Evolutionary conservation across 2,797 vertebrate species (phyloP), one percentile per base, ranked within the genome.

Genomic region (Borostomias antarcticus): DNA sequence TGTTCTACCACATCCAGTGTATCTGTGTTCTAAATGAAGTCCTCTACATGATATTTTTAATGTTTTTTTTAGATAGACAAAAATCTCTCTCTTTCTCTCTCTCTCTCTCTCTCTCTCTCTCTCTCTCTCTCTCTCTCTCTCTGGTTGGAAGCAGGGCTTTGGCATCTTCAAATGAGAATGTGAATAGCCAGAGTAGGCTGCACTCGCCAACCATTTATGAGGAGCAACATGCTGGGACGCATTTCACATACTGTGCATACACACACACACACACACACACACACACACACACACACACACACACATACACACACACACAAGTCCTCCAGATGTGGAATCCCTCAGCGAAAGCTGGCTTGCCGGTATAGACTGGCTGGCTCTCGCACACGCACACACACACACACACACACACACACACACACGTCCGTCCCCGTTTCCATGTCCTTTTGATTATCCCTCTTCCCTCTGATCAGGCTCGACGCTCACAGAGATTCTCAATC

Each of bases 381-480:
- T n/a, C 70, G 68, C 66, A 60, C 62, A 80, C 53, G 23, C 66
- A 70, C 75, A 57, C 68, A 59, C 48, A 47, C 59, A n/a, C n/a
- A n/a, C n/a, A n/a, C n/a, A n/a, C n/a, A n/a, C 35, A 13, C 9
- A 8, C 21, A 11, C 61, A 60, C 29, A 58, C 19, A 60, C 69
- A 67, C 52, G 40, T 66, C 61, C 53, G 32, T 73, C 26, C 13
- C 19, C 57, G 58, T 75, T 77, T 69, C 53, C 48, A 60, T 37
- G 59, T 40, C 61, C 70, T 72, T n/a, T 73, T 67, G 67, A 10
- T 13, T 40, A 40, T 40, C 35, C 9, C 35, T 40, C 8, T 13
- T 32, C 19, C 54, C 78, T 85, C 81, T 77, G 79, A 82, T 84
- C 73, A 65, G 63, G 59, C 40, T 56, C 29, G 70, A 51, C 58